Conservation (phyloP, 2,888 invertebrate genomes). For the Syrista parreyssii region DNA sequence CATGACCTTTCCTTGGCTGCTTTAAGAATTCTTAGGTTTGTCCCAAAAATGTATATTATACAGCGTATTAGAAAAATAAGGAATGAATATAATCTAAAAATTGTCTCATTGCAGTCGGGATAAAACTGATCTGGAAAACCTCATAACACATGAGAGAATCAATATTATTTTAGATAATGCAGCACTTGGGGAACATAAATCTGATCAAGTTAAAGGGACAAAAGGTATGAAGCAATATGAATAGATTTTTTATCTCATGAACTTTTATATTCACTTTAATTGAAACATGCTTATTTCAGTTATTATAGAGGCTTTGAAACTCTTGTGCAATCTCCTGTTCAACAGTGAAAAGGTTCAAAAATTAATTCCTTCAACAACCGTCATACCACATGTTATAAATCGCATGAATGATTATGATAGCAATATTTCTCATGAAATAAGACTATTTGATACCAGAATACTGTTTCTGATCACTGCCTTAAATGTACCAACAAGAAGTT, state of each 20-base stretch:
- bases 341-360: conserved; percentile 76
- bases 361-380: conserved; percentile 53
- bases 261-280: neutral
- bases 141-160: conserved; percentile 77
- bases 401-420: conserved; percentile 75
- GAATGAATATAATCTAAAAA: neutral
- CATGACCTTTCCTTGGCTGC: conserved; percentile 71
- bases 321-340: conserved; percentile 89
- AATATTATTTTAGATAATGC: conserved; percentile 67
- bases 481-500: conserved; percentile 75
- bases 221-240: neutral
- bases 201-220: neutral
- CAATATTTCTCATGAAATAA: conserved; percentile 76
- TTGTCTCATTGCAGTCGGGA: conserved; percentile 75
- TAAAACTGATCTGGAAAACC: conserved; percentile 76
- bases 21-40: conserved; percentile 76
- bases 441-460: conserved; percentile 88
- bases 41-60: neutral
- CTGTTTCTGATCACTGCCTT: conserved; percentile 90
- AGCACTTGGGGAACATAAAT: neutral
- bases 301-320: conserved; percentile 84
- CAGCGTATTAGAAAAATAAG: neutral
- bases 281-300: conserved; percentile 58
- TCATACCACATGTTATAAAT: conserved; percentile 72
- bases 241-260: neutral